Conservation (phyloP, 1,140 invertebrate genomes). For the Doryteuthis pealeii region DNA sequence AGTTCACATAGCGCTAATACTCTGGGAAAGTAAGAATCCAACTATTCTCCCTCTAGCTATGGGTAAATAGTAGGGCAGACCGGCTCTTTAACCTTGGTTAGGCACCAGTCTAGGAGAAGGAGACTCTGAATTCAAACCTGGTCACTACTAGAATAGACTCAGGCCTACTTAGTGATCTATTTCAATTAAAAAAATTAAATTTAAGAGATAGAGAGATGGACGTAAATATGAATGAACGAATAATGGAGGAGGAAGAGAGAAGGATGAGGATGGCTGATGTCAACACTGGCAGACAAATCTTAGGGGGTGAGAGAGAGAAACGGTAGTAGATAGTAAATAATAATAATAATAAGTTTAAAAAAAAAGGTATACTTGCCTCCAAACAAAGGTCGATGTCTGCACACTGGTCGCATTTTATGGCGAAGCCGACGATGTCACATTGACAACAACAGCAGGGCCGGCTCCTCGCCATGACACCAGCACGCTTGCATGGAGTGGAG, state of each 20-base stretch:
- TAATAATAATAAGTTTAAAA: background rate
- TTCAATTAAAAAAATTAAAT: too few species aligned
- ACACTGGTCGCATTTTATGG: background rate
- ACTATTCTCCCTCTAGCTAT: too few species aligned
- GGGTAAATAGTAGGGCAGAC: too few species aligned
- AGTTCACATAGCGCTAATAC: too few species aligned
- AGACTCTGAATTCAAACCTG: too few species aligned
- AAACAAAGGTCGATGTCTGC: background rate
- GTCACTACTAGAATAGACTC: too few species aligned
- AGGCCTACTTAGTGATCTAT: too few species aligned
- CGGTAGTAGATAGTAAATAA: background rate
- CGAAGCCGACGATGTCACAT: conserved; percentile 6
- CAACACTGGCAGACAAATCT: too few species aligned
- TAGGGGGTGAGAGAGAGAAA: background rate
- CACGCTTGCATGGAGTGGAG: background rate
- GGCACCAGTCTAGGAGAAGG: too few species aligned
- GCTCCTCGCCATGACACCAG: background rate
- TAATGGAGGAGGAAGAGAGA: background rate
- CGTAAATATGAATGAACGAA: background rate
- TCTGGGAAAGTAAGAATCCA: too few species aligned
- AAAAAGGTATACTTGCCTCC: background rate
- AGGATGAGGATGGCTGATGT: background rate
- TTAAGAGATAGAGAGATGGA: background rate
- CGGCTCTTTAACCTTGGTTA: too few species aligned
- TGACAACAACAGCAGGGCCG: conserved; percentile 5